Base-by-base conservation (phyloP, 2,797 vertebrate genomes). In the Hydrocynus forskahlii region DNA sequence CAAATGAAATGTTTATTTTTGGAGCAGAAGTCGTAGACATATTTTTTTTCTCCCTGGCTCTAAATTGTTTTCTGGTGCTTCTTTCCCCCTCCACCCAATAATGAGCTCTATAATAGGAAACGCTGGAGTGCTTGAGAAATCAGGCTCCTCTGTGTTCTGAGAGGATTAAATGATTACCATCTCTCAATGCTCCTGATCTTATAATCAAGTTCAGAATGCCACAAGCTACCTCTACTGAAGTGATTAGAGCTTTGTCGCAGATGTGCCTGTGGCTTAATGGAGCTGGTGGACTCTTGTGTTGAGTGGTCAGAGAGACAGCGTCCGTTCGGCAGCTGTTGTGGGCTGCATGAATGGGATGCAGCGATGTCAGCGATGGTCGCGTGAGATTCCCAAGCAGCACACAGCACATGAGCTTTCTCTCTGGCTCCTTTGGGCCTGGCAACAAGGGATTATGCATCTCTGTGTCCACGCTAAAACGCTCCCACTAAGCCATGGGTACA, bases 111-210 rank as follows among this genome's bases (percentile, higher is more conserved):
- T 81, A 78, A 87, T 78, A 74, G 83, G 86, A 86, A 87, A 84
- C 52, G 78, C 79, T 79, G 68, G 79, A 82, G 83, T 86, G 83
- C 87, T 86, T 85, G 80, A 85, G 82, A 88, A 87, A 88, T 88
- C 87, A 91, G 91, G 83, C 92, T 92, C 89, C 93, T 91, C 89
- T 90, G 84, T 91, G 87, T 92, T 94, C 90, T 93, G 93, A 94
- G 91, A 89, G 91, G 92, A 95, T 95, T 95, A 95, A 92, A 92
- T 90, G 85, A 94, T 96, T 93, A 92, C 90, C 84, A 93, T 95
- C 91, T 91, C 90, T 88, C 77, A 1, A 91, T 91, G 90, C 92
- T 88, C 90, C 93, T 94, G 89, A 92, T 95, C 90, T 93, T 90
- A 90, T 92, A 94, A 95, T 95, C 94, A 95, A 90, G 91, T 93